These are phyloP conservation scores for Stegodyphus mimosarum DNA, from an alignment of 1,140 invertebrate species.

Conservation along the genomic window DNA sequence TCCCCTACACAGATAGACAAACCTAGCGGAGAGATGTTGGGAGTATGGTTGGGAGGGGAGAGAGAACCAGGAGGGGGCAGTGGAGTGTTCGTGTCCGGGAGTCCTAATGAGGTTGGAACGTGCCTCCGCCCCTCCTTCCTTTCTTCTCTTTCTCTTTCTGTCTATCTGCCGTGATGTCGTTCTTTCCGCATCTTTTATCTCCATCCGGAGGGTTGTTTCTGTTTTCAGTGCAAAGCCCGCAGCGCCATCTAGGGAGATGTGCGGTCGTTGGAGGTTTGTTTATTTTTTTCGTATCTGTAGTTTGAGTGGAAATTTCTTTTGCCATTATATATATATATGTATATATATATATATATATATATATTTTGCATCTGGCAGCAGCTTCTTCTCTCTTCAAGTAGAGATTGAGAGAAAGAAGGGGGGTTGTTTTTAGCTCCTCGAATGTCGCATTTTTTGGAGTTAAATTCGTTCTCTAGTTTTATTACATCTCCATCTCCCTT, in stretches of 20 bases:
- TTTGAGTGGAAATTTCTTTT: not conserved
- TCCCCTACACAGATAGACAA: constrained; percentile 26
- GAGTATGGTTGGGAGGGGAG: not conserved
- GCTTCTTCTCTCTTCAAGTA: no score
- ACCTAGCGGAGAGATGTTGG: constrained; percentile 6
- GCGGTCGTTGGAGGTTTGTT: constrained; percentile 18
- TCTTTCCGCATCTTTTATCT: constrained; percentile 55
- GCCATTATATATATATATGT: no score
- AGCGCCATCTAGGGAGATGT: constrained; percentile 42
- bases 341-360: no score
- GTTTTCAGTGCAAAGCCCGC: constrained; percentile 8
- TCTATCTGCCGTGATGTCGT: constrained; percentile 8
- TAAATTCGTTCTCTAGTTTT: no score
- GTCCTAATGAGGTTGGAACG: constrained; percentile 56
- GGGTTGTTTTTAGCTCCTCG: no score
- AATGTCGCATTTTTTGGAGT: no score
- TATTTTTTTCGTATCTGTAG: not conserved
- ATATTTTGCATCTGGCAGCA: no score
- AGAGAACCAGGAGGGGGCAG: not conserved
- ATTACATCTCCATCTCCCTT: no score
- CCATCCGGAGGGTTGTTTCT: constrained; percentile 20
- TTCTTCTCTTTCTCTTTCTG: constrained; percentile 14
- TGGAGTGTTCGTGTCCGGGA: constrained; percentile 44
- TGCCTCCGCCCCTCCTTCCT: constrained; percentile 23
- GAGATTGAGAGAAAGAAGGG: no score